Evolutionary conservation across 2,113 vertebrate genomes (phyloP).

Genomic region (Megaceryle torquata): DNA sequence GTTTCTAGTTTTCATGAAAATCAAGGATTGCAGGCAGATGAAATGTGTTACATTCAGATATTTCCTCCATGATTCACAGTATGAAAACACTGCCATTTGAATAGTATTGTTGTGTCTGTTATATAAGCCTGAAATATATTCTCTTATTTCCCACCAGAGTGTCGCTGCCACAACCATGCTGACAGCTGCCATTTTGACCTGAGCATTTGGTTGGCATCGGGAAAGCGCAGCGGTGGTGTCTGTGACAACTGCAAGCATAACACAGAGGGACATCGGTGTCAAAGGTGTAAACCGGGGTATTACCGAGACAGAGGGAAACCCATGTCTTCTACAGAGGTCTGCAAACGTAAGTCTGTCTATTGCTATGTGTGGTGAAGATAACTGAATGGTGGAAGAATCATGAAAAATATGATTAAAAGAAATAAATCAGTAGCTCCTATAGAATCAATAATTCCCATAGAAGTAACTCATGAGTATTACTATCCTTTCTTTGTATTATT

Average conservation of each 20-base stretch:
- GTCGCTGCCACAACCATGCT: slow-evolving; percentile 85
- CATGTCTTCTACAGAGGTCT: slow-evolving; percentile 75
- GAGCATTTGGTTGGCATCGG: slow-evolving; percentile 78
- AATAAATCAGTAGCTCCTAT: background rate
- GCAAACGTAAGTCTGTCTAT: slow-evolving; percentile 76
- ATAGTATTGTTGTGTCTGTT: background rate
- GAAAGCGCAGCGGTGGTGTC: slow-evolving; percentile 78
- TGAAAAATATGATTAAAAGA: background rate
- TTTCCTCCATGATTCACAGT: background rate
- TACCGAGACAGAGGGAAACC: slow-evolving; percentile 74
- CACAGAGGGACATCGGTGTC: slow-evolving; percentile 83
- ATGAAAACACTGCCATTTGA: background rate
- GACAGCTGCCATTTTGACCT: slow-evolving; percentile 84
- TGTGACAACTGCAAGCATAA: slow-evolving; percentile 85
- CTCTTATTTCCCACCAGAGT: slow-evolving; percentile 67
- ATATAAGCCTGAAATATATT: background rate
- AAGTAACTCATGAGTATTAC: background rate
- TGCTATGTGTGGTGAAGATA: accelerated
- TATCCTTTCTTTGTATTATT: background rate
- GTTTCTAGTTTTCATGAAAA: background rate
- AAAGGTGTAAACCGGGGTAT: slow-evolving; percentile 82
- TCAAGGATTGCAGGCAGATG: background rate
- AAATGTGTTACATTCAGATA: background rate
- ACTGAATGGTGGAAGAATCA: background rate
- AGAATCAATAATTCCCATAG: background rate